A percentile compares a stretch with the other conserved stretches of the same genome.
These are phyloP conservation scores for Dichetophora obliterata DNA, from an alignment of 2,888 invertebrate species.

Conservation along the genomic window DNA sequence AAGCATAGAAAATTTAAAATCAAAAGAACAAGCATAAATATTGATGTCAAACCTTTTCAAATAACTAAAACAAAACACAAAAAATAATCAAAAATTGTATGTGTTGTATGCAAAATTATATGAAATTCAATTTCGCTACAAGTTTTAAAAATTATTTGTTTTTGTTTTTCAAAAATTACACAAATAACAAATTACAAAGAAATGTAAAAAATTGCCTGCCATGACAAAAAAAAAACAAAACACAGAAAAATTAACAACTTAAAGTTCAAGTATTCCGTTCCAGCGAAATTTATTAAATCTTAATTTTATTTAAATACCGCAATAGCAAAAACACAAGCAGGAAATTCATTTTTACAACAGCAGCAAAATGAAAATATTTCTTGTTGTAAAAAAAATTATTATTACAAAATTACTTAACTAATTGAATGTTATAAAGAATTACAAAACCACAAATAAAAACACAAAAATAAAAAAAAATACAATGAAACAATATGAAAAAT, in stretches of 20 bases:
- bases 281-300: slow-evolving; percentile 44
- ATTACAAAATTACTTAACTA: slow-evolving; percentile 46
- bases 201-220: slow-evolving; percentile 67
- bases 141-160: background rate
- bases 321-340: slow-evolving; percentile 20
- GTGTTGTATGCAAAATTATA: slow-evolving; percentile 16
- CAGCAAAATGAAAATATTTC: slow-evolving; percentile 26
- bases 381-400: slow-evolving; percentile 47
- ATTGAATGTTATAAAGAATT: slow-evolving; percentile 42
- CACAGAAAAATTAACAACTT: slow-evolving; percentile 51
- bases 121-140: background rate
- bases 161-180: slow-evolving; percentile 12
- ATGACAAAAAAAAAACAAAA: slow-evolving; percentile 52
- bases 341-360: slow-evolving; percentile 10
- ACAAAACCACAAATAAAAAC: slow-evolving; percentile 40
- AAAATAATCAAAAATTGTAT: slow-evolving; percentile 21
- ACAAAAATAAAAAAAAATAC: background rate
- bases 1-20: slow-evolving; percentile 41
- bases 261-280: slow-evolving; percentile 57
- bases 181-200: slow-evolving; percentile 57
- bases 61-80: slow-evolving; percentile 8
- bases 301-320: slow-evolving; percentile 23
- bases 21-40: slow-evolving; percentile 29
- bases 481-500: background rate
- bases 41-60: slow-evolving; percentile 37